phyloP scores from a whole-genome alignment of 2,113 vertebrate genomes.

The Sigmodon hispidus region DNA sequence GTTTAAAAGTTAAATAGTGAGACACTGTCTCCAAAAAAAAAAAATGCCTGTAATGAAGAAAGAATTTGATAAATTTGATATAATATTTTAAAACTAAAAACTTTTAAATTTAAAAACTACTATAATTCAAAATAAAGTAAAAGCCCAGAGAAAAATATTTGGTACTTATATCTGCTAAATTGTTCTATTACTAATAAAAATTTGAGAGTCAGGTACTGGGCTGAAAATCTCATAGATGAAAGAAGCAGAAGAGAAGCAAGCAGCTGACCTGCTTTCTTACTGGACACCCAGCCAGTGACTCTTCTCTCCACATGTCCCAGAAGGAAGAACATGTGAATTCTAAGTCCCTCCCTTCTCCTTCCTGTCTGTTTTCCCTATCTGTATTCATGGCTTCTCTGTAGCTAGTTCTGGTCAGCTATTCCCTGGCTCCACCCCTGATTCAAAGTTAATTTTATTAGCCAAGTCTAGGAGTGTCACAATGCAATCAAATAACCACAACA shows the following conservation, averaged over 20 bases:
- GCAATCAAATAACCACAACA: not conserved
- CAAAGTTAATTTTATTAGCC: not conserved
- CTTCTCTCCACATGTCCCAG: not conserved
- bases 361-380: too few relatives aligned
- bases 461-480: not conserved
- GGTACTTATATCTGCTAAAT: not conserved
- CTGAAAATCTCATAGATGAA: not conserved
- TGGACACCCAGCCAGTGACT: not conserved
- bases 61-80: not conserved
- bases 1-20: not conserved
- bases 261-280: not conserved
- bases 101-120: not conserved
- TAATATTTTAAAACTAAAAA: not conserved
- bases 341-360: not conserved
- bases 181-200: not conserved
- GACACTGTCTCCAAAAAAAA: not conserved
- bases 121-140: slow-evolving; percentile 25
- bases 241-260: not conserved
- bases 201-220: not conserved
- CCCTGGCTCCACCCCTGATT: not conserved
- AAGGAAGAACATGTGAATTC: not conserved
- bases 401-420: not conserved
- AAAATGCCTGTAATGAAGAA: not conserved
- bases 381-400: not conserved
- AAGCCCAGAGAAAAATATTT: not conserved